phyloP scores from a whole-genome alignment of 2,113 vertebrate species.

The Herpailurus yagouaroundi region DNA sequence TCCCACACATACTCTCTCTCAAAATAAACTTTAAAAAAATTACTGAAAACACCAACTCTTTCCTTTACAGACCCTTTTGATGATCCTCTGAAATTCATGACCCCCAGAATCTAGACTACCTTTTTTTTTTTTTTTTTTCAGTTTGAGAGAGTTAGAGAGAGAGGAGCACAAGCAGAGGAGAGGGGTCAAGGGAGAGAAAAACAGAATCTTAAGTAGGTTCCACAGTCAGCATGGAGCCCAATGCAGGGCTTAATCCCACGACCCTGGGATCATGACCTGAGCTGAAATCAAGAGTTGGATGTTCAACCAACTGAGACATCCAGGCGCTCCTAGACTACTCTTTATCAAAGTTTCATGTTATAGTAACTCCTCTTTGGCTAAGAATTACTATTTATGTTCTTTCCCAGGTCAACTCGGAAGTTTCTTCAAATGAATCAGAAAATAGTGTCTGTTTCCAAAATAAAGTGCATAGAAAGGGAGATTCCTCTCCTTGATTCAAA shows the following conservation, averaged over 20 bases:
- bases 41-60: not conserved
- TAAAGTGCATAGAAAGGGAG: not conserved
- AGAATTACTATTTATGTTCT: constrained; percentile 16
- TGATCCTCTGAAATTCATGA: not conserved
- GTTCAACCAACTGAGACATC: not conserved
- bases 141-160: not conserved
- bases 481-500: constrained; percentile 11
- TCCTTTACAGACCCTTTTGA: not conserved
- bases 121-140: not conserved
- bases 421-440: constrained; percentile 48
- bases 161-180: not conserved
- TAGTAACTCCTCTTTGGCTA: constrained; percentile 16
- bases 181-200: not conserved
- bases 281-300: no score
- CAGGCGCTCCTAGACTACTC: not conserved
- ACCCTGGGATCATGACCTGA: not conserved
- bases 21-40: not conserved
- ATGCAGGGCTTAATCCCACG: not conserved
- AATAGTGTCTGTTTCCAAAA: constrained; percentile 37
- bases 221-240: not conserved
- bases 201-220: no score
- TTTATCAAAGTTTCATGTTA: not conserved
- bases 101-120: not conserved
- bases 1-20: no score
- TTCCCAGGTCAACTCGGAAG: constrained; percentile 8